phyloP scores from a whole-genome alignment of 1,140 invertebrate species.

The Ruditapes philippinarum region DNA sequence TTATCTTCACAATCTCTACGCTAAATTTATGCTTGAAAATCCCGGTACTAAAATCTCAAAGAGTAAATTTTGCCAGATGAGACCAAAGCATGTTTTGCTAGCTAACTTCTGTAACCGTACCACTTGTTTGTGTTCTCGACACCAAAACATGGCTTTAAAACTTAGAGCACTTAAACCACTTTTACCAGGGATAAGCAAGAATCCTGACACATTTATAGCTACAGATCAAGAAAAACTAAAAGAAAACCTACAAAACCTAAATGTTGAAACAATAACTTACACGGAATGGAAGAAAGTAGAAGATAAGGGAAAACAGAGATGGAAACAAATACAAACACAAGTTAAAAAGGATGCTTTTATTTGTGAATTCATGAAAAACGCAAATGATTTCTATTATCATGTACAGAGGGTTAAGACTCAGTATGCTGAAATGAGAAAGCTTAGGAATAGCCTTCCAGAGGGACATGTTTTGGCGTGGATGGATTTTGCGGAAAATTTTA shows the following conservation, averaged over 20 bases:
- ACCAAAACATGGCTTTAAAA: slow-evolving; percentile 2
- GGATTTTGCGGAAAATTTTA: slow-evolving; percentile 74
- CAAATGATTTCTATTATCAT: slow-evolving; percentile 52
- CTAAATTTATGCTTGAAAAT: background rate
- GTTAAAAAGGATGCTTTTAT: slow-evolving; percentile 32
- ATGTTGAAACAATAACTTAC: background rate
- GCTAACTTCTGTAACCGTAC: background rate
- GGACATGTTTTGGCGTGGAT: slow-evolving; percentile 67
- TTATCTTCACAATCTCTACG: background rate
- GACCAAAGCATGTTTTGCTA: background rate
- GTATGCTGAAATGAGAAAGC: slow-evolving; percentile 56
- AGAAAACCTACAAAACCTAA: background rate
- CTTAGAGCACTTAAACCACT: too few species aligned
- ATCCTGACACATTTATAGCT: background rate
- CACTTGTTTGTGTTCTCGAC: background rate
- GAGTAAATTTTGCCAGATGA: background rate
- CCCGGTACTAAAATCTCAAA: background rate
- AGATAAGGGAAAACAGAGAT: slow-evolving; percentile 16
- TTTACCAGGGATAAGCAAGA: background rate
- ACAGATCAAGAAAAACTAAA: background rate
- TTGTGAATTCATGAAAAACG: background rate
- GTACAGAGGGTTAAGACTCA: slow-evolving; percentile 40
- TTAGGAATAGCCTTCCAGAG: slow-evolving; percentile 63
- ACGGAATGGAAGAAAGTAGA: slow-evolving; percentile 39
- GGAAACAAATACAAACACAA: slow-evolving; percentile 42